A percentile compares a stretch with the other conserved stretches of the same genome.
phyloP scores from a whole-genome alignment of 2,797 vertebrate species.

The Xiphophorus birchmanni region DNA sequence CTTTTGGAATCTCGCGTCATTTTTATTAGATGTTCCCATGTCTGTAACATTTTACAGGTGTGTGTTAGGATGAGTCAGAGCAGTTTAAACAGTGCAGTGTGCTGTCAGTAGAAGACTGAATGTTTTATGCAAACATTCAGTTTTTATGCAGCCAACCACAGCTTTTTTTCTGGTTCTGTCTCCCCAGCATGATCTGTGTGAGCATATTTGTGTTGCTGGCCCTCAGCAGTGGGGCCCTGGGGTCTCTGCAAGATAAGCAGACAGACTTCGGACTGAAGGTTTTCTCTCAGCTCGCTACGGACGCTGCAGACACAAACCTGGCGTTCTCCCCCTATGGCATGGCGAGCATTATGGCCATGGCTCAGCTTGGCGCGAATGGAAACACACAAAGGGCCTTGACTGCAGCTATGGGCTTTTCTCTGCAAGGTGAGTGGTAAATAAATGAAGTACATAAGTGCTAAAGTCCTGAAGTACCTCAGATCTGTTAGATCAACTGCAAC shows the following conservation, averaged over 20 bases:
- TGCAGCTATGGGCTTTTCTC: conserved; percentile 77
- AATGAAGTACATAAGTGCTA: not conserved
- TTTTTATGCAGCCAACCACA: not conserved
- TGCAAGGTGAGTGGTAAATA: conserved; percentile 71
- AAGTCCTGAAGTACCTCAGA: too few species aligned
- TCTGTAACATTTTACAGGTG: not conserved
- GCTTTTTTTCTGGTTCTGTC: not conserved
- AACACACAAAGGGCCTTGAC: conserved; percentile 75
- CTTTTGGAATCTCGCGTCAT: not conserved
- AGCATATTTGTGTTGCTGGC: conserved; percentile 59
- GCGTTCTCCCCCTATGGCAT: conserved; percentile 87
- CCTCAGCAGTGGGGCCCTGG: conserved; percentile 52
- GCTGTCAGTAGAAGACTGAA: not conserved
- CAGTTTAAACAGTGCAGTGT: not conserved
- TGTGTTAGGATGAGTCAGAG: not conserved
- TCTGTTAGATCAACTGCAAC: not conserved
- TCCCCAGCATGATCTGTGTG: conserved; percentile 71
- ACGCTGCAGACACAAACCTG: conserved; percentile 75
- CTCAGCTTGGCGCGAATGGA: conserved; percentile 83
- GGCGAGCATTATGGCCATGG: conserved; percentile 83
- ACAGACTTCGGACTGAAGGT: conserved; percentile 85
- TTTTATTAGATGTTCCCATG: not conserved
- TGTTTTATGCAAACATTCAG: not conserved
- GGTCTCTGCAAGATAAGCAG: conserved; percentile 71
- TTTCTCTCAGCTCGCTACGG: conserved; percentile 75